Conservation (phyloP, 35 echinoderm and acorn worm genomes). For the Apostichopus japonicus region DNA sequence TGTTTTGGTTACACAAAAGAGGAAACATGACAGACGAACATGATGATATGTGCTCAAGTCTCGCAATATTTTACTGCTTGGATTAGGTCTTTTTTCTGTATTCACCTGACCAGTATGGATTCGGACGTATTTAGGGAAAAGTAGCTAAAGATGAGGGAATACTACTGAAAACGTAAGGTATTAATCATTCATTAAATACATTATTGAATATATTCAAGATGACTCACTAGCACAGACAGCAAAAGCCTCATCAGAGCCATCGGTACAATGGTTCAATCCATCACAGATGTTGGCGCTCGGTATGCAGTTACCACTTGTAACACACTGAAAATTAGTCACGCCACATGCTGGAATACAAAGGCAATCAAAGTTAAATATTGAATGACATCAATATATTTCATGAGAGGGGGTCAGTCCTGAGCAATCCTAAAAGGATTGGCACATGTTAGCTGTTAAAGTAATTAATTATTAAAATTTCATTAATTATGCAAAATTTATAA, state of each 20-base stretch:
- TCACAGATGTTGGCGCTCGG: slow-evolving; percentile 16
- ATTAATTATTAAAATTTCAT: no score
- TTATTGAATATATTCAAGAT: not conserved
- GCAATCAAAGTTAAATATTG: not conserved
- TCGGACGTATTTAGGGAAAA: no score
- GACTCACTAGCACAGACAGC: slow-evolving; percentile 7
- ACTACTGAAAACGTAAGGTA: no score
- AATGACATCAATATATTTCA: not conserved
- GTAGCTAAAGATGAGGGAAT: no score
- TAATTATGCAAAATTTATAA: not conserved
- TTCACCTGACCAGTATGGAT: no score
- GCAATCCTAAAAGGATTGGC: no score
- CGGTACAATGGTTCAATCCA: not conserved
- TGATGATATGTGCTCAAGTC: no score
- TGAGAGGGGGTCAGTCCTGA: not conserved
- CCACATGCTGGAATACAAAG: not conserved
- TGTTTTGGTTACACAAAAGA: no score
- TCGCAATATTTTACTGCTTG: no score
- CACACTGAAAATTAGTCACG: not conserved
- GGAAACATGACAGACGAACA: no score
- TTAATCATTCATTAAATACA: not conserved
- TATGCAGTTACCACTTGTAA: not conserved
- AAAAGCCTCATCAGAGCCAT: not conserved
- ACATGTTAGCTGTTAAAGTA: no score
- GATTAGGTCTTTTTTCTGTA: no score